A percentile compares a stretch with the other conserved stretches of the same genome.
Conservation (phyloP, 2,113 vertebrate species). For the Pterophyllum scalare region DNA sequence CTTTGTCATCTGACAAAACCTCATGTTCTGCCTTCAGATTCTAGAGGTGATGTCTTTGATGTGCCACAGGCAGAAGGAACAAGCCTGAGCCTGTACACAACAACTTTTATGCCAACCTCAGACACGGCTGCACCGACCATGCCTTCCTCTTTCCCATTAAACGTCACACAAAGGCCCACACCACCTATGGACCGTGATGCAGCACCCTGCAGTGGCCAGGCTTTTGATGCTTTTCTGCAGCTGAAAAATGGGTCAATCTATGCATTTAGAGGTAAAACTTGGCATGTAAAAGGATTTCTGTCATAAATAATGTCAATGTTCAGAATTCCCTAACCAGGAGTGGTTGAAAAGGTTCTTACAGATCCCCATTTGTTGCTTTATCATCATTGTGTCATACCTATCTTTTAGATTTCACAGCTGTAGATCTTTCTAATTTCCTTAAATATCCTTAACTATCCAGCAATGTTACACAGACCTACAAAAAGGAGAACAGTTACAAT, state of each 20-base stretch:
- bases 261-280: conserved; percentile 89
- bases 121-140: background rate
- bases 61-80: background rate
- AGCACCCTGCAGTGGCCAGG: conserved; percentile 81
- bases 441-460: background rate
- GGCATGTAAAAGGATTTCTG: background rate
- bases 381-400: background rate
- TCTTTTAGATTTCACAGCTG: background rate
- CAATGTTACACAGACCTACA: too few relatives aligned
- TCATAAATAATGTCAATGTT: background rate
- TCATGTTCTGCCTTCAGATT: conserved; percentile 34
- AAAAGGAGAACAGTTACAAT: background rate
- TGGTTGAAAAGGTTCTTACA: too few relatives aligned
- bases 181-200: conserved; percentile 45
- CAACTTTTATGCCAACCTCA: background rate
- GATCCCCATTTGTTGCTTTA: background rate
- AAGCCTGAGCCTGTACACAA: accelerated
- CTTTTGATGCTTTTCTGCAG: conserved; percentile 92
- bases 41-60: conserved; percentile 76
- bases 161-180: background rate
- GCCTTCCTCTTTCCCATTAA: background rate
- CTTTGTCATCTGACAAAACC: background rate
- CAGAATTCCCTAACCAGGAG: background rate
- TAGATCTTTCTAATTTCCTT: background rate
- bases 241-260: conserved; percentile 94